phyloP scores from a whole-genome alignment of 2,113 vertebrate species.

The Leucosticte australis region DNA sequence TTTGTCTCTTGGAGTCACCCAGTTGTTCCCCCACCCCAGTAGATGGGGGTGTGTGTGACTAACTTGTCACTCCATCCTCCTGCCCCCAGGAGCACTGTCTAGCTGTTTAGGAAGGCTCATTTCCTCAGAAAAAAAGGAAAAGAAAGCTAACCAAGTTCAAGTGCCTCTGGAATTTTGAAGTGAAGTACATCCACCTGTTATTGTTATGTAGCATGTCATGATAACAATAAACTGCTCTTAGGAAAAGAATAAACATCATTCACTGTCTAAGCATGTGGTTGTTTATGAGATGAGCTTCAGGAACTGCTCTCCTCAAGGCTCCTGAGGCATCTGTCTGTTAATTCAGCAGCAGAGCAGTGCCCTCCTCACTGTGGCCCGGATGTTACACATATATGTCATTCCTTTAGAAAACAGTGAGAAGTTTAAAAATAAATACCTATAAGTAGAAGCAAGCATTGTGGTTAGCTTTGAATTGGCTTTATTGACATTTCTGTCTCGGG shows the following conservation, averaged over 20 bases:
- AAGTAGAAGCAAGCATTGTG: not conserved
- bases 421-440: constrained; percentile 12
- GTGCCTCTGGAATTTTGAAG: not conserved
- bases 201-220: not conserved
- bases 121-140: not conserved
- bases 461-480: not conserved
- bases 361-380: not conserved
- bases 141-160: not conserved
- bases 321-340: not conserved
- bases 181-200: not conserved
- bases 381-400: not conserved
- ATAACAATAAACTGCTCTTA: not conserved
- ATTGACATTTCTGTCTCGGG: not conserved
- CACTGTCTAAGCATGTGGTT: not conserved
- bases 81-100: not conserved
- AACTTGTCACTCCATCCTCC: not conserved
- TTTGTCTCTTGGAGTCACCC: not conserved
- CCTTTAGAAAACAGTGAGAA: not conserved
- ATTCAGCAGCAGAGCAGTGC: not conserved
- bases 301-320: not conserved
- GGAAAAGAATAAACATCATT: not conserved
- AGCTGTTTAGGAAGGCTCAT: not conserved
- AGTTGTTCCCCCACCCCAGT: fast-evolving
- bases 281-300: not conserved
- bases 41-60: not conserved